Base-by-base conservation (phyloP, 2,113 vertebrate species). In the Onychorhynchus coronatus region DNA sequence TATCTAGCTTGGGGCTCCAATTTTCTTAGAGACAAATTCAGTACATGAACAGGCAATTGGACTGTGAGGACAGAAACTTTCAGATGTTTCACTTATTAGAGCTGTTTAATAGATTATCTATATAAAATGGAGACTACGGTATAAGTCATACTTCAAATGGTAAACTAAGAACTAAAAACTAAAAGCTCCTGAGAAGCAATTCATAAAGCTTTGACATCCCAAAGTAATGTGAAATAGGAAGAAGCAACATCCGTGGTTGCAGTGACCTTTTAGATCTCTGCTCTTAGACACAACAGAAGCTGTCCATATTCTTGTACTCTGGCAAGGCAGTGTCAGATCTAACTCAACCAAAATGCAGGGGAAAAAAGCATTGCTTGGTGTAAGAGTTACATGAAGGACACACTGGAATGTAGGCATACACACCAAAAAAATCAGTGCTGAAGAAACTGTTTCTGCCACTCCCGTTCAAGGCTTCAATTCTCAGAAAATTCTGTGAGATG, bases 11-110 rank as follows among this genome's bases (percentile, higher is more conserved):
- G 77, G 25, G 78, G 85, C 86, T 90, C 39, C 12, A 79, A 80
- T 96, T 91, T 93, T 76, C 63, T 88, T 63, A 35, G 52, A 93
- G 84, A 81, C 46, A 50, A 96, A 74, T 85, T 94, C 66, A 79
- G 30, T 78, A 49, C 53, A n/a, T 2, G 21, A 91, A 41, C 56
- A 87, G 46, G 65, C 73, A 95, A 37, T 41, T 55, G 58, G 67
- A 85, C n/a, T 15, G 14, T 21, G 24, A 94, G 46, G 56, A 85
- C 61, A 75, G 35, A 84, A 93, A 58, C 53, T 91, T 89, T 63
- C 61, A 77, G 75, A 81, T 50, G 53, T 75, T 91, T 83, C 70
- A 56, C 47, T 78, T 83, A 67, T 27, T 49, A 65, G 18, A 68
- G 41, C 27, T 78, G 28, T 89, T 82, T 67, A 85, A 82, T 25